These are phyloP conservation scores for Zosterops lateralis DNA, from an alignment of 2,113 vertebrate genomes.

Conservation along the genomic window DNA sequence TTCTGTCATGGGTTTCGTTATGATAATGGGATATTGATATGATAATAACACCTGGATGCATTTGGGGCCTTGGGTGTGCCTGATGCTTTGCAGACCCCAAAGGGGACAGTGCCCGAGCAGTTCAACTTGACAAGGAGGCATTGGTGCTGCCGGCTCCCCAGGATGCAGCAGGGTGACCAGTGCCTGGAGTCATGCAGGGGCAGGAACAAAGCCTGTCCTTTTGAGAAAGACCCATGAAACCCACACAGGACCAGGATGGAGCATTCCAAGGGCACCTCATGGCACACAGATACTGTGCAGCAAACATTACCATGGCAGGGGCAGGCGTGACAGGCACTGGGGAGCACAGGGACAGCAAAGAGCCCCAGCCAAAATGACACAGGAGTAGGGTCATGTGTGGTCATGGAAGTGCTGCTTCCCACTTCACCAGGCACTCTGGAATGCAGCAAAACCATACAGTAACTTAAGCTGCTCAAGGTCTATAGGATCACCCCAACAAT, in stretches of 20 bases:
- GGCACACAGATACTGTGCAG: background rate
- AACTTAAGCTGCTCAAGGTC: background rate
- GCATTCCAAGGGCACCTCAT: accelerated
- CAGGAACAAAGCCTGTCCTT: background rate
- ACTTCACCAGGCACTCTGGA: background rate
- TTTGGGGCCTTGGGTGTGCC: background rate
- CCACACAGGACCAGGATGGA: background rate
- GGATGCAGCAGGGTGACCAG: no score
- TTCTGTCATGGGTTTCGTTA: background rate
- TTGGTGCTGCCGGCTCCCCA: background rate
- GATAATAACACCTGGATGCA: background rate
- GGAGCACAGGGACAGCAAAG: background rate
- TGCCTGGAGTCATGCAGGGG: background rate
- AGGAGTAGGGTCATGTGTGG: accelerated
- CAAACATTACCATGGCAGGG: background rate
- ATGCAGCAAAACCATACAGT: background rate
- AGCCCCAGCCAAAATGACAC: background rate
- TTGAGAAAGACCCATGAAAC: background rate
- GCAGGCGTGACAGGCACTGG: background rate
- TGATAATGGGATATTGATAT: background rate
- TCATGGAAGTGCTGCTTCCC: background rate
- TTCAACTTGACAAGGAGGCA: background rate
- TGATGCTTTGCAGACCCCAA: background rate
- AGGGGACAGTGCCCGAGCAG: background rate
- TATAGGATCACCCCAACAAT: background rate